phyloP scores from a whole-genome alignment of 2,797 vertebrate species.

The Neosilurus hyrtlii region DNA sequence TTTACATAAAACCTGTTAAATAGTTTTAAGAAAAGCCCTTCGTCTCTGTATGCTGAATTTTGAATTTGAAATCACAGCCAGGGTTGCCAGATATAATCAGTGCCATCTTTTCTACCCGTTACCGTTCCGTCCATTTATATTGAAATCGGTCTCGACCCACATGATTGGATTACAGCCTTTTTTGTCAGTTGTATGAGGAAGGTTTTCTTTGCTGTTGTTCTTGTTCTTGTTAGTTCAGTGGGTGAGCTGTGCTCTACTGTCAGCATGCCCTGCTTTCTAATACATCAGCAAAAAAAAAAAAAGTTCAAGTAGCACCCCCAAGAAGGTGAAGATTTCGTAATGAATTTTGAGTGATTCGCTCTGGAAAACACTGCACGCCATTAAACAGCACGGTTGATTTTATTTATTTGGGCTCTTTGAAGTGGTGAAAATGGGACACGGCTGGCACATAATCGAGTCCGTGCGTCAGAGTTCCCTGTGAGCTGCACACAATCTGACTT shows the following conservation, averaged over 20 bases:
- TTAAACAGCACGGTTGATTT: constrained; percentile 6
- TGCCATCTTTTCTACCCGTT: no score
- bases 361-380: not conserved
- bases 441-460: constrained; percentile 13
- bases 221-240: not conserved
- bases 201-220: no score
- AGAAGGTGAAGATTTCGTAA: constrained; percentile 17
- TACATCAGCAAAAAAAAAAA: not conserved
- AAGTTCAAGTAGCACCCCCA: not conserved
- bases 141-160: no score
- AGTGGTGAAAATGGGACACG: not conserved
- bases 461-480: constrained; percentile 21
- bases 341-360: not conserved
- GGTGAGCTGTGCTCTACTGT: not conserved
- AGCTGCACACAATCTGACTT: constrained; percentile 30
- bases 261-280: not conserved
- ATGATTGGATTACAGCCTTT: not conserved
- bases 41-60: no score
- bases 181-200: no score
- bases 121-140: no score
- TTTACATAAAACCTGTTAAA: no score
- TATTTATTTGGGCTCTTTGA: constrained; percentile 13
- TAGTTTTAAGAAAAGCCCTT: no score
- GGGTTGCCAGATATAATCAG: no score
- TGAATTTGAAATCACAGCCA: no score